phyloP scores from a whole-genome alignment of 2,888 invertebrate species.

The Drosophila diplacantha region DNA sequence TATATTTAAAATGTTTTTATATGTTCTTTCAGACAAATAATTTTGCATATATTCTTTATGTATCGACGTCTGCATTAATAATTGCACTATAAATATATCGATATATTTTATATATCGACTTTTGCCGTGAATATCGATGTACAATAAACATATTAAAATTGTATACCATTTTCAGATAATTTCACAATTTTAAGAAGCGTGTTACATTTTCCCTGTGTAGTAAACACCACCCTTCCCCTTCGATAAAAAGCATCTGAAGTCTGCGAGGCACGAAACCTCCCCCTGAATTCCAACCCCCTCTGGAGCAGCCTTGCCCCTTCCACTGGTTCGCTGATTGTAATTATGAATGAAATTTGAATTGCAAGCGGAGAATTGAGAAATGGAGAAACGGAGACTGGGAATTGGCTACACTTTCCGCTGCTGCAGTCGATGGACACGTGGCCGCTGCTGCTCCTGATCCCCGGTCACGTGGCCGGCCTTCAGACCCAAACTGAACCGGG shows the following conservation, averaged over 20 bases:
- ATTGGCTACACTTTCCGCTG: conserved; percentile 33
- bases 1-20: no score
- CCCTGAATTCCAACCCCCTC: neutral
- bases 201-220: neutral
- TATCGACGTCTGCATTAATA: no score
- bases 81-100: no score
- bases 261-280: conserved; percentile 1
- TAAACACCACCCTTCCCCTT: neutral
- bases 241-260: neutral
- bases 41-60: no score
- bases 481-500: neutral
- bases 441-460: conserved; percentile 30
- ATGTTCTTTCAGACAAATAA: neutral
- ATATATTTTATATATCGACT: neutral
- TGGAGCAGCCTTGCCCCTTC: neutral
- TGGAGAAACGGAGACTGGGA: conserved; percentile 20
- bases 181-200: neutral
- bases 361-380: conserved; percentile 42
- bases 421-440: conserved; percentile 45
- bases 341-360: conserved; percentile 72
- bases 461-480: conserved; percentile 40
- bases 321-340: conserved; percentile 49
- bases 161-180: neutral
- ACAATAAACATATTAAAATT: no score
- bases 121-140: no score